Percentiles rank a stretch among this genome's conserved stretches.
These are phyloP conservation scores for Sarcophaga subvicina DNA, from an alignment of 2,888 invertebrate genomes.

Conservation along the genomic window DNA sequence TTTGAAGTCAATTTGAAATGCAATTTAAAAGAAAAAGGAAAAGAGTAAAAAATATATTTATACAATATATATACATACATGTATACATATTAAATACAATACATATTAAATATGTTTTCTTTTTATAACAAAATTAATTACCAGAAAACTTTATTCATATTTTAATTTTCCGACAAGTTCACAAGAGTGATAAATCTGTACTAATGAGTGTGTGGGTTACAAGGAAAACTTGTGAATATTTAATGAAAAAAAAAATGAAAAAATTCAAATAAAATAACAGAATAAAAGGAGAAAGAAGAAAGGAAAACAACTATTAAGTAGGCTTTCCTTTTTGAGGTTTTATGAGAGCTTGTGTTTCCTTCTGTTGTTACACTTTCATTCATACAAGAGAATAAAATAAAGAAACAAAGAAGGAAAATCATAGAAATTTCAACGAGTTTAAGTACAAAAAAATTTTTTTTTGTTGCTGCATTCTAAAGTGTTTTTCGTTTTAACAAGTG, in stretches of 20 bases:
- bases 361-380: neutral
- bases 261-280: neutral
- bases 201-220: constrained; percentile 31
- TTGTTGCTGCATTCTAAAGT: constrained; percentile 26
- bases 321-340: constrained; percentile 39
- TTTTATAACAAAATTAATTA: constrained; percentile 28
- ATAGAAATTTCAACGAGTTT: constrained; percentile 49
- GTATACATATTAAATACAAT: neutral
- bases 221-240: constrained; percentile 12
- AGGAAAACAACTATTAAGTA: constrained; percentile 25
- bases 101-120: neutral
- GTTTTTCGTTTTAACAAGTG: constrained; percentile 12
- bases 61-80: neutral
- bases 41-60: neutral
- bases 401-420: constrained; percentile 1
- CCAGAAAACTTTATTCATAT: constrained; percentile 13
- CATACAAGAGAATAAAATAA: neutral
- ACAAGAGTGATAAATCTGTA: constrained; percentile 41
- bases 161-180: neutral
- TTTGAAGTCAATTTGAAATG: constrained; percentile 22
- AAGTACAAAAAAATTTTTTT: constrained; percentile 9
- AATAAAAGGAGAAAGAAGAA: neutral
- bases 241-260: constrained; percentile 6
- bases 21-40: constrained; percentile 26
- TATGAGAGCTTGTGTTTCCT: constrained; percentile 7